phyloP scores from a whole-genome alignment of 1,140 invertebrate species.

The Drosophila parabipectinata region DNA sequence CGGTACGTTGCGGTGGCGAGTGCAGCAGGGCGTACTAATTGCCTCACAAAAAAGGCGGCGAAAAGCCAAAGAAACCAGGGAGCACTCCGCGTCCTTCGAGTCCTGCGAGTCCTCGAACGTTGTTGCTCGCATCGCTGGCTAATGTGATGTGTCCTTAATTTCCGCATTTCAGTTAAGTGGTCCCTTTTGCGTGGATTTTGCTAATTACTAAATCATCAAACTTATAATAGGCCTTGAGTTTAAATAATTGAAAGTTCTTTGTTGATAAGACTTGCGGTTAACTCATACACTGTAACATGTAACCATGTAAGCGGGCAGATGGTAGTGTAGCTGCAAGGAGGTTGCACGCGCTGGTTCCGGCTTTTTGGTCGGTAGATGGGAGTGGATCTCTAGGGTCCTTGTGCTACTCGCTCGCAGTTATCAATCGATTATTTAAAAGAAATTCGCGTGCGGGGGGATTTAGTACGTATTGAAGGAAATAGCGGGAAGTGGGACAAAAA shows the following conservation, averaged over 20 bases:
- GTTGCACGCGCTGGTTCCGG: too few species aligned
- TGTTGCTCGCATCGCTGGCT: constrained; percentile 46
- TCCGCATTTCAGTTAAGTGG: constrained; percentile 57
- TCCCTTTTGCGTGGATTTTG: constrained; percentile 40
- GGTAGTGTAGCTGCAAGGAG: too few species aligned
- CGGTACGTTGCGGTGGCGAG: constrained; percentile 23
- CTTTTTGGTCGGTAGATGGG: too few species aligned
- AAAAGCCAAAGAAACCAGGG: constrained; percentile 39
- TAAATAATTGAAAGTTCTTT: not conserved
- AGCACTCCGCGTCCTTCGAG: constrained; percentile 26
- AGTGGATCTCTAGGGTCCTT: too few species aligned
- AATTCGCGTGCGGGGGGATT: too few species aligned
- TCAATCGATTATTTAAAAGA: too few species aligned
- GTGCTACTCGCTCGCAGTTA: too few species aligned
- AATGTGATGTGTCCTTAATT: constrained; percentile 56
- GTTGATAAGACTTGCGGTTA: too few species aligned
- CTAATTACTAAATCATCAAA: constrained; percentile 57
- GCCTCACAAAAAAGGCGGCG: constrained; percentile 55
- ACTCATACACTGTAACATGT: too few species aligned
- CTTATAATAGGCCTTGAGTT: constrained; percentile 2
- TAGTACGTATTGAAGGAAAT: too few species aligned
- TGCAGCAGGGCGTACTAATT: constrained; percentile 65
- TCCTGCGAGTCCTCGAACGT: constrained; percentile 33
- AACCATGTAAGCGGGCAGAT: too few species aligned
- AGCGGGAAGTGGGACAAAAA: too few species aligned